These are phyloP conservation scores for Tethea ocularis DNA, from an alignment of 2,888 invertebrate genomes.

Conservation along the genomic window DNA sequence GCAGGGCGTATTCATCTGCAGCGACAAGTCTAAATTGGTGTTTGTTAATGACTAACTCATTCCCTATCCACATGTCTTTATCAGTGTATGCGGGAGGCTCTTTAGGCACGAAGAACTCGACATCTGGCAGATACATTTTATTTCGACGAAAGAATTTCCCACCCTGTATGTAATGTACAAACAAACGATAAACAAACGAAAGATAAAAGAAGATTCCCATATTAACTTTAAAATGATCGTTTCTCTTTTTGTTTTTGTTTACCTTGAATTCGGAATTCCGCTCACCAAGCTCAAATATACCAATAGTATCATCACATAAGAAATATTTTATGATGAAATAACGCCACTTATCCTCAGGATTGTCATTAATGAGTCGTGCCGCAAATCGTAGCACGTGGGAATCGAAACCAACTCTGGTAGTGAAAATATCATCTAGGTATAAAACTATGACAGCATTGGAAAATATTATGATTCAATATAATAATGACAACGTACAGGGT, in stretches of 20 bases:
- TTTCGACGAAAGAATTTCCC: slow-evolving; percentile 88
- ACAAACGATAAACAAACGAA: background rate
- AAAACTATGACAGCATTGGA: slow-evolving; percentile 9
- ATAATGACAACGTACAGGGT: background rate
- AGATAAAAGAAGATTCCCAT: too few relatives aligned
- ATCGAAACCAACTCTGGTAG: slow-evolving; percentile 86
- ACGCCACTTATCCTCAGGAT: slow-evolving; percentile 85
- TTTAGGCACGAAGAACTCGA: slow-evolving; percentile 87
- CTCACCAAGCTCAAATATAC: slow-evolving; percentile 90
- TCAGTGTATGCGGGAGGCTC: slow-evolving; percentile 90
- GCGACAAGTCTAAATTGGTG: slow-evolving; percentile 90
- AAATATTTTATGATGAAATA: slow-evolving; percentile 92
- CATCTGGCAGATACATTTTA: slow-evolving; percentile 88
- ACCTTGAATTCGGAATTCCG: slow-evolving; percentile 87
- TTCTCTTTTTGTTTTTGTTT: background rate
- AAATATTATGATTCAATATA: background rate
- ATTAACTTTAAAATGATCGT: background rate
- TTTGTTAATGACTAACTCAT: slow-evolving; percentile 89
- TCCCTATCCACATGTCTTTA: slow-evolving; percentile 93
- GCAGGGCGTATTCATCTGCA: slow-evolving; percentile 94
- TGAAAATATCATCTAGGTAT: slow-evolving; percentile 30
- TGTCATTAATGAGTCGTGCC: slow-evolving; percentile 89
- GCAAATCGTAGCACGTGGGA: slow-evolving; percentile 91
- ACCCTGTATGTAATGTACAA: slow-evolving; percentile 54
- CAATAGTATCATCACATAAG: slow-evolving; percentile 92